Conservation (phyloP, 2,797 vertebrate species). For the Karalla daura region DNA sequence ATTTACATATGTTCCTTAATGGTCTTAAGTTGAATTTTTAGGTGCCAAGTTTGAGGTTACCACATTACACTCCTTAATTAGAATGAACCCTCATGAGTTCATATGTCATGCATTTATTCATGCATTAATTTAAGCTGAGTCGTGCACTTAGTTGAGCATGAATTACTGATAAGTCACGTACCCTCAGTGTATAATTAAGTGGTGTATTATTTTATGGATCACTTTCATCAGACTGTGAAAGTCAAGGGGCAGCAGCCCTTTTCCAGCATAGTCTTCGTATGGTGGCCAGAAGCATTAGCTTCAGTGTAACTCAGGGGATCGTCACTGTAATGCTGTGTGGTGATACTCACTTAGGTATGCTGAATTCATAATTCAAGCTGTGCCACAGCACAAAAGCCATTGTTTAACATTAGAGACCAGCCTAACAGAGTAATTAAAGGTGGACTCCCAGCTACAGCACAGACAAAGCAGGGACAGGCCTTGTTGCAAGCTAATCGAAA, state of each 20-base stretch:
- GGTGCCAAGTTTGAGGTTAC: conserved; percentile 33
- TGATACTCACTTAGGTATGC: conserved; percentile 46
- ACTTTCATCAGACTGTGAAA: conserved; percentile 23
- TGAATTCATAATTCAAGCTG: conserved; percentile 55
- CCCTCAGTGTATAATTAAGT: conserved; percentile 19
- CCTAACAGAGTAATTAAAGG: conserved; percentile 53
- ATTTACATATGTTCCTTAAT: conserved; percentile 39
- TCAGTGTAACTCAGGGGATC: conserved; percentile 30
- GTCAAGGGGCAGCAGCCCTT: conserved; percentile 22
- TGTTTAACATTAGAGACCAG: conserved; percentile 49
- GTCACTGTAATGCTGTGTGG: conserved; percentile 15
- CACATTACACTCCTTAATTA: conserved; percentile 46
- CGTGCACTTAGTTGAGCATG: conserved; percentile 46
- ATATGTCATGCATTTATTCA: conserved; percentile 68
- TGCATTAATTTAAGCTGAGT: conserved; percentile 59
- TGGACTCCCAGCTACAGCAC: conserved; percentile 26
- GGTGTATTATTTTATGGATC: conserved; percentile 20
- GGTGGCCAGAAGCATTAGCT: conserved; percentile 25
- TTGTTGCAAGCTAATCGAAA: conserved; percentile 12
- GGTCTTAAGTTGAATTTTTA: conserved; percentile 28
- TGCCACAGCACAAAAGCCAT: conserved; percentile 40
- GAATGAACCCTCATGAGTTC: conserved; percentile 42
- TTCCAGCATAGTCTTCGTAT: conserved; percentile 4
- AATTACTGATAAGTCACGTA: conserved; percentile 49
- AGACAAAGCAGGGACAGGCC: background rate